Conservation (phyloP, 2,113 vertebrate genomes). For the Erythrolamprus reginae region DNA sequence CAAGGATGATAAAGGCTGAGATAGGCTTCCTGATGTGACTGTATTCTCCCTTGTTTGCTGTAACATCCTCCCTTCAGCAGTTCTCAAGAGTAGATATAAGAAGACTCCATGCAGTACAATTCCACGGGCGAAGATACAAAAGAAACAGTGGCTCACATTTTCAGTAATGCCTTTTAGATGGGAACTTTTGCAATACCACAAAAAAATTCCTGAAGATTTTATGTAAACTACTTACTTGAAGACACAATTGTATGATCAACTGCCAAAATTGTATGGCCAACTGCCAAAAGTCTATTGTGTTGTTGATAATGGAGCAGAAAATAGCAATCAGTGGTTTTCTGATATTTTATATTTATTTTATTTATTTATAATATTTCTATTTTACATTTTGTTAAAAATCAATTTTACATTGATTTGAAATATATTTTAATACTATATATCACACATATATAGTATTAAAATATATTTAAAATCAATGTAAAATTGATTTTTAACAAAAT, state of each 20-base stretch:
- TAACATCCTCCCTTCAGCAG: background rate
- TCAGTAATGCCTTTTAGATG: background rate
- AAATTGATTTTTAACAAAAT: background rate
- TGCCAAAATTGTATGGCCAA: background rate
- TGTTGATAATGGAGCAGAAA: background rate
- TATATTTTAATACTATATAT: background rate
- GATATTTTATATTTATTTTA: background rate
- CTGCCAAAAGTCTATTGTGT: background rate
- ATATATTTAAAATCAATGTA: background rate
- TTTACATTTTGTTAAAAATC: background rate
- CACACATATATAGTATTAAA: too few species aligned
- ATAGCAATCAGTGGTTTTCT: background rate
- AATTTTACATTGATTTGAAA: background rate
- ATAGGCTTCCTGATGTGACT: background rate
- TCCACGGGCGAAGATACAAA: background rate
- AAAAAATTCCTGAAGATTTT: background rate
- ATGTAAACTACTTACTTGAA: background rate
- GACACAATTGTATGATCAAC: background rate
- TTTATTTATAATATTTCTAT: background rate
- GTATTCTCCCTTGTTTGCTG: background rate
- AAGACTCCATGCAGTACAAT: background rate
- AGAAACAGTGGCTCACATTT: background rate
- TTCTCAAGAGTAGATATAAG: background rate
- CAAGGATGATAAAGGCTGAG: background rate
- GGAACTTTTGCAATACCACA: background rate